Evolutionary conservation across 1,140 invertebrate species (phyloP).

Genomic region (Achatina immaculata): DNA sequence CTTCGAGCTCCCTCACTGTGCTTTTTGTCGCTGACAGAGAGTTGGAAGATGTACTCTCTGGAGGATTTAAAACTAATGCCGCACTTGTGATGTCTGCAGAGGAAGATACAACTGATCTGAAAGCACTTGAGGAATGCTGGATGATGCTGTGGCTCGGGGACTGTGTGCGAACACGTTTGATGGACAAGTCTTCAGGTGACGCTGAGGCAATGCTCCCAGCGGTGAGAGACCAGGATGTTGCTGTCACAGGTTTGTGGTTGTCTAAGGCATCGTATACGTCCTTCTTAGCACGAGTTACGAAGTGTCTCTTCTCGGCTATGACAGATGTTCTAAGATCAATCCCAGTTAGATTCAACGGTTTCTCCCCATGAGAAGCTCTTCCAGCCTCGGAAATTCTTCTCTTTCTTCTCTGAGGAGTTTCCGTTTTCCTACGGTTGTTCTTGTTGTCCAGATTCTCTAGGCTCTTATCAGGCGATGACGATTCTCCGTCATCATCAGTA

Average conservation of each 20-base stretch:
- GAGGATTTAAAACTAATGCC: no score
- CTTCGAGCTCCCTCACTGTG: slow-evolving; percentile 91
- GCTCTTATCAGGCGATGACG: neutral
- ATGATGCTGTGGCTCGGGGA: slow-evolving; percentile 11
- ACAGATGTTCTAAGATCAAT: neutral
- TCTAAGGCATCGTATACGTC: neutral
- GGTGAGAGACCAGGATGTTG: neutral
- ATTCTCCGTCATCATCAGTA: slow-evolving; percentile 51
- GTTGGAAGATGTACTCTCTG: no score
- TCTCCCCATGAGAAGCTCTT: neutral
- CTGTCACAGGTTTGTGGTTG: neutral
- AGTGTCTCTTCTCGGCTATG: neutral
- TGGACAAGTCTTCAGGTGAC: slow-evolving; percentile 51
- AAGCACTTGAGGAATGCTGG: no score
- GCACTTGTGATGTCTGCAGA: no score
- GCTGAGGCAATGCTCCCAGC: slow-evolving; percentile 17
- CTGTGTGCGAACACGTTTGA: slow-evolving; percentile 25
- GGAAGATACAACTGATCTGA: no score
- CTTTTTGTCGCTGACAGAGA: slow-evolving; percentile 55
- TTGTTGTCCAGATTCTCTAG: slow-evolving; percentile 28
- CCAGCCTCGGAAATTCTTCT: slow-evolving; percentile 36
- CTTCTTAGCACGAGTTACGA: neutral
- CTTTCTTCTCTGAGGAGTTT: slow-evolving; percentile 64
- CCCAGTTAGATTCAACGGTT: neutral
- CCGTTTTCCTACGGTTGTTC: slow-evolving; percentile 67